Evolutionary conservation across 2,797 vertebrate species (phyloP).

Genomic region (Buceros bicornis): DNA sequence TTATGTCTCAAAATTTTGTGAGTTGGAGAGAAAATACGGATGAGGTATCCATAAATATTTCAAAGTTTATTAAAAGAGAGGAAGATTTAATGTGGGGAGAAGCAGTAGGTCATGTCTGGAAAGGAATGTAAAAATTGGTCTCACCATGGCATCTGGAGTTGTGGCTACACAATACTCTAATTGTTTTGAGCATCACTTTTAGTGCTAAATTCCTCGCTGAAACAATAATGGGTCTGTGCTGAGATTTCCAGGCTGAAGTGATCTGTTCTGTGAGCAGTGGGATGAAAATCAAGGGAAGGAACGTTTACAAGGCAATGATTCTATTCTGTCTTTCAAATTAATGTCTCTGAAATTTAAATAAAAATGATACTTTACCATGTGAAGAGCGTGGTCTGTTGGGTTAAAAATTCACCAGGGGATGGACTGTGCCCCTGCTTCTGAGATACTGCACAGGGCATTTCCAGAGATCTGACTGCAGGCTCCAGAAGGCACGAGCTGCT

Average conservation of each 20-base stretch:
- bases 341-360: neutral
- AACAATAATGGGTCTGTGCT: neutral
- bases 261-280: neutral
- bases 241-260: neutral
- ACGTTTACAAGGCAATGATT: conserved; percentile 3
- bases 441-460: neutral
- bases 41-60: neutral
- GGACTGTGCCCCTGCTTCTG: neutral
- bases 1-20: neutral
- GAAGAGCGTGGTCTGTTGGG: neutral
- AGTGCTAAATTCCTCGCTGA: neutral
- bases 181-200: neutral
- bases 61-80: neutral
- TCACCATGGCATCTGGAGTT: neutral
- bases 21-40: neutral
- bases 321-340: neutral
- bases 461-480: neutral
- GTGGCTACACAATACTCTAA: neutral
- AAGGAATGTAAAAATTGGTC: neutral
- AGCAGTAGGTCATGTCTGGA: neutral
- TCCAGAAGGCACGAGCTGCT: neutral
- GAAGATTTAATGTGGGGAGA: neutral
- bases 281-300: neutral
- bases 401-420: fast-evolving
- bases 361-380: neutral